phyloP scores from a whole-genome alignment of 2,113 vertebrate genomes.

The Pardalotus punctatus region DNA sequence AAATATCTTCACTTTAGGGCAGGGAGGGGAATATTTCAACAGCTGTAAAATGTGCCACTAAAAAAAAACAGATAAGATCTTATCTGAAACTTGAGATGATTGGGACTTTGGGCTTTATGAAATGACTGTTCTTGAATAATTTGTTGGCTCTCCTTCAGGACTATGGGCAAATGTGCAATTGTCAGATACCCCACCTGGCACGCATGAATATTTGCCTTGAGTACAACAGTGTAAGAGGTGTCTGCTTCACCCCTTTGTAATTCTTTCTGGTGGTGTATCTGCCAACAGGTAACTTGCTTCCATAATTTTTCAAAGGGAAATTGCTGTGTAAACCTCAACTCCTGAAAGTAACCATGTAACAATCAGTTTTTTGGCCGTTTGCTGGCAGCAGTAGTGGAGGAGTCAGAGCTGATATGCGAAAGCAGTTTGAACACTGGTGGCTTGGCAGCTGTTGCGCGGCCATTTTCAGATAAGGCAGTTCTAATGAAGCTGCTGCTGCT shows the following conservation, averaged over 20 bases:
- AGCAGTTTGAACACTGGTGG: fast-evolving
- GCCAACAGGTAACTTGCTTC: not conserved
- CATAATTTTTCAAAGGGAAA: not conserved
- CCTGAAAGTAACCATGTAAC: not conserved
- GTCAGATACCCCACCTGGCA: not conserved
- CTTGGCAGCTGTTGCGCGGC: fast-evolving
- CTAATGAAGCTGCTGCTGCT: not conserved
- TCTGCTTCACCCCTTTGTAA: not conserved
- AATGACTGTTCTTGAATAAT: fast-evolving
- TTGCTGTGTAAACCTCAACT: not conserved
- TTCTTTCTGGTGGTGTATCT: not conserved
- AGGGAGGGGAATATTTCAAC: not conserved
- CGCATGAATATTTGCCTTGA: not conserved
- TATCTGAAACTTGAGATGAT: fast-evolving
- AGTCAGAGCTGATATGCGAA: not conserved
- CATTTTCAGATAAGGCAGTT: not conserved
- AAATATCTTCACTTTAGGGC: not conserved
- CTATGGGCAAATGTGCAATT: fast-evolving
- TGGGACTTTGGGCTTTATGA: not conserved
- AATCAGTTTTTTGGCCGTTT: not conserved
- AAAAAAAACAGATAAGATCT: not conserved
- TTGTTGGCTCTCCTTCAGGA: not conserved
- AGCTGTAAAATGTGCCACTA: not conserved
- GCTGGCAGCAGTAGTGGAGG: not conserved
- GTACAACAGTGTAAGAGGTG: fast-evolving